Evolutionary conservation across 64 coral and sea anemone species (phyloP).

Genomic region (Dendronephthya gigantea): DNA sequence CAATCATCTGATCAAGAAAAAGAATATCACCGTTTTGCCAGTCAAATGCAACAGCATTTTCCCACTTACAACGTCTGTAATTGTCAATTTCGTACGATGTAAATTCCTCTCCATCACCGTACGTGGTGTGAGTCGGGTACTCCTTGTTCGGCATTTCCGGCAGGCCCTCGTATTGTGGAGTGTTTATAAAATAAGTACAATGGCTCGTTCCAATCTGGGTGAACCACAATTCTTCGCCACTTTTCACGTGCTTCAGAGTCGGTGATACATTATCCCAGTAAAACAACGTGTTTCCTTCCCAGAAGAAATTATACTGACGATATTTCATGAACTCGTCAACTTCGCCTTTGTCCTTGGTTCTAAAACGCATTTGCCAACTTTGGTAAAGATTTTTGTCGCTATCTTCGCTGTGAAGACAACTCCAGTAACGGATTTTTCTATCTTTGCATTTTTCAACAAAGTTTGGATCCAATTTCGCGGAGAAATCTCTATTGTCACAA

Average conservation of each 20-base stretch:
- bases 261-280: conserved; percentile 69
- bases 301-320: conserved; percentile 41
- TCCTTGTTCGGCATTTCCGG: conserved; percentile 34
- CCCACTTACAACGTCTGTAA: conserved; percentile 56
- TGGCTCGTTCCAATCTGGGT: conserved; percentile 61
- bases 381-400: conserved; percentile 18
- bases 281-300: conserved; percentile 43
- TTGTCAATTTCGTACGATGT: conserved; percentile 59
- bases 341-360: conserved; percentile 39
- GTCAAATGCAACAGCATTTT: conserved; percentile 73
- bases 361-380: conserved; percentile 76
- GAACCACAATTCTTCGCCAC: conserved; percentile 76
- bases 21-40: conserved; percentile 75
- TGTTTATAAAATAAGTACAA: conserved; percentile 41
- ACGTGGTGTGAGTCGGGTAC: conserved; percentile 55
- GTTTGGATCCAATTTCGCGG: conserved; percentile 43
- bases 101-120: conserved; percentile 70
- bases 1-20: conserved; percentile 50
- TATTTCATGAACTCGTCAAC: conserved; percentile 53
- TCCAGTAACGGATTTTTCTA: conserved; percentile 58
- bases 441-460: conserved; percentile 52
- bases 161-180: conserved; percentile 59
- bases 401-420: conserved; percentile 48
- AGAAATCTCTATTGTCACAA: conserved; percentile 49
- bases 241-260: conserved; percentile 50